Conservation (phyloP, 2,888 invertebrate genomes). For the Napeogenes sylphis region DNA sequence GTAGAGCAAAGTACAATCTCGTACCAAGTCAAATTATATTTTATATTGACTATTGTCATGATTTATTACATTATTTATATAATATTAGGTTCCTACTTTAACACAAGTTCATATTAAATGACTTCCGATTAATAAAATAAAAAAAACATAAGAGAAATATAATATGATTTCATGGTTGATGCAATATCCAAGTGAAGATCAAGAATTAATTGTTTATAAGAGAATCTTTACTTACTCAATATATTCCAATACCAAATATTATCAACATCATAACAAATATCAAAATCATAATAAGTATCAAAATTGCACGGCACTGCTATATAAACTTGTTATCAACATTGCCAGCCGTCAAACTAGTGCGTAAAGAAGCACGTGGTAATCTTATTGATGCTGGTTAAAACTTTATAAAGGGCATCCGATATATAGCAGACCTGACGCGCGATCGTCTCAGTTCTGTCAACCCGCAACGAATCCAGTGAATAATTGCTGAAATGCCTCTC, state of each 20-base stretch:
- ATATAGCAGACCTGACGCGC: slow-evolving; percentile 50
- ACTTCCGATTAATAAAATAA: too few relatives aligned
- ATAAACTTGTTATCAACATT: slow-evolving; percentile 54
- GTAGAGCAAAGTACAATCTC: neutral
- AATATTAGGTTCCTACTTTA: too few relatives aligned
- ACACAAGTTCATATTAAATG: too few relatives aligned
- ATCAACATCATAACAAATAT: too few relatives aligned
- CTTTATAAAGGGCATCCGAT: slow-evolving; percentile 65
- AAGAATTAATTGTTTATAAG: too few relatives aligned
- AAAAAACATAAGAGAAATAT: too few relatives aligned
- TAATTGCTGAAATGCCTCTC: slow-evolving; percentile 52
- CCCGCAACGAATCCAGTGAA: slow-evolving; percentile 35
- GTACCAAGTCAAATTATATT: too few relatives aligned
- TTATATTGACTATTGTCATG: too few relatives aligned
- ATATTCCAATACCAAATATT: neutral
- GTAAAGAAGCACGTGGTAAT: slow-evolving; percentile 59
- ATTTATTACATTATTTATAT: too few relatives aligned
- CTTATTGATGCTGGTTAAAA: slow-evolving; percentile 47
- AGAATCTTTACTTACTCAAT: neutral
- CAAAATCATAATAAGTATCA: slow-evolving; percentile 39
- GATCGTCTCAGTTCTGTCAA: slow-evolving; percentile 42
- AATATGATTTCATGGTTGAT: too few relatives aligned
- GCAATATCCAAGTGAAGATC: too few relatives aligned
- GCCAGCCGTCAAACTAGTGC: slow-evolving; percentile 44
- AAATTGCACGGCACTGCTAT: slow-evolving; percentile 34